Evolutionary conservation across 2,888 invertebrate species (phyloP).

Genomic region (Temnothorax rugatulus): DNA sequence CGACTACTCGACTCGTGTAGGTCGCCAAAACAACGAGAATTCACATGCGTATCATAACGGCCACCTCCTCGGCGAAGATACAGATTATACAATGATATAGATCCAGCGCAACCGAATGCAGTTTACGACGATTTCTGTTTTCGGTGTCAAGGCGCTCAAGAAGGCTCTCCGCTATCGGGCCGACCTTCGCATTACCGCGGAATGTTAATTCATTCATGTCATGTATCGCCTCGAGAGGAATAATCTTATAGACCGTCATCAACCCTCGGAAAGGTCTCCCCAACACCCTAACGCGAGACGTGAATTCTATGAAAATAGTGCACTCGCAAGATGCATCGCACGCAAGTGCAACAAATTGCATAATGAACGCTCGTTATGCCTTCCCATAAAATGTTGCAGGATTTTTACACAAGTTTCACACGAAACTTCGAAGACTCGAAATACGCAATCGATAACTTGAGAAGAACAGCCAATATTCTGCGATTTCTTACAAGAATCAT

Average conservation of each 20-base stretch:
- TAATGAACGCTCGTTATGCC: slow-evolving; percentile 15
- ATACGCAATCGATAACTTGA: not conserved
- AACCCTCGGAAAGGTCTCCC: slow-evolving; percentile 3
- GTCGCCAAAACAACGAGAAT: slow-evolving; percentile 5
- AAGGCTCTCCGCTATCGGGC: slow-evolving; percentile 50
- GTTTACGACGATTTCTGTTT: slow-evolving; percentile 57
- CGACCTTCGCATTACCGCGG: slow-evolving; percentile 64
- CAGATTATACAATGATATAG: slow-evolving; percentile 5
- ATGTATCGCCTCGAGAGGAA: slow-evolving; percentile 58
- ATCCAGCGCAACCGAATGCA: slow-evolving; percentile 35
- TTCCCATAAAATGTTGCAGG: not conserved
- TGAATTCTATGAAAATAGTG: not conserved
- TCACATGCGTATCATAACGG: not conserved
- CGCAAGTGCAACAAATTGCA: slow-evolving; percentile 44
- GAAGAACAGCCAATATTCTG: not conserved
- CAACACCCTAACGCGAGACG: not conserved
- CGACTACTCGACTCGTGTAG: not conserved
- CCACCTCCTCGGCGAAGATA: not conserved
- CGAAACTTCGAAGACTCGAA: not conserved
- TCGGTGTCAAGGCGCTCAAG: slow-evolving; percentile 76
- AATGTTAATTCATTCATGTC: slow-evolving; percentile 73
- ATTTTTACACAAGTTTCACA: not conserved
- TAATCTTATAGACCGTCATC: slow-evolving; percentile 52
- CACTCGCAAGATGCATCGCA: slow-evolving; percentile 1
- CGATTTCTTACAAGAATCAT: not conserved